These are phyloP conservation scores for Leuciscus waleckii DNA, from an alignment of 2,797 vertebrate genomes.

Conservation along the genomic window DNA sequence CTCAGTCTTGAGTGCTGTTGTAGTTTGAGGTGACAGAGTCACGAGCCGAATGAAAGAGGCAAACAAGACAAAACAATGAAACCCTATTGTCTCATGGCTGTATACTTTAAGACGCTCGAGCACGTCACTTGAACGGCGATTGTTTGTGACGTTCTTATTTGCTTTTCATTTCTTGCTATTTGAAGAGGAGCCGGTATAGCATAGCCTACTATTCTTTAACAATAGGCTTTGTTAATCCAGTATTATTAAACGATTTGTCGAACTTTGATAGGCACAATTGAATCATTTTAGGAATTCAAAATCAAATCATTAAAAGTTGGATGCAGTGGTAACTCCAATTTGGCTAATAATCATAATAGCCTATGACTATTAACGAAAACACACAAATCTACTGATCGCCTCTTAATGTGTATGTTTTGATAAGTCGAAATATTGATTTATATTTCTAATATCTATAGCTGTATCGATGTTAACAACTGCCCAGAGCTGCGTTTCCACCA, in stretches of 20 bases:
- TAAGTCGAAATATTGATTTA: background rate
- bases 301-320: background rate
- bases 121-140: conserved; percentile 12
- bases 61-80: conserved; percentile 46
- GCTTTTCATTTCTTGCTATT: background rate
- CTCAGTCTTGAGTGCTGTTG: conserved; percentile 37
- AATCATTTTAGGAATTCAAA: background rate
- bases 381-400: background rate
- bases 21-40: conserved; percentile 48
- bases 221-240: background rate
- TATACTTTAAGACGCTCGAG: conserved; percentile 37
- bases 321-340: background rate
- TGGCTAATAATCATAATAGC: background rate
- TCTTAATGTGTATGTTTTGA: background rate
- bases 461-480: background rate
- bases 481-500: background rate
- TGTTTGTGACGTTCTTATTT: background rate
- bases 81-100: conserved; percentile 17
- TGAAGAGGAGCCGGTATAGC: background rate
- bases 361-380: background rate
- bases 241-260: background rate
- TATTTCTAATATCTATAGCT: background rate
- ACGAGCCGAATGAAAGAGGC: conserved; percentile 56
- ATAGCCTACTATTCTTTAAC: background rate
- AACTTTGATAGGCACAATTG: background rate